Conservation (phyloP, 1,140 invertebrate genomes). For the Orchestia grillus region DNA sequence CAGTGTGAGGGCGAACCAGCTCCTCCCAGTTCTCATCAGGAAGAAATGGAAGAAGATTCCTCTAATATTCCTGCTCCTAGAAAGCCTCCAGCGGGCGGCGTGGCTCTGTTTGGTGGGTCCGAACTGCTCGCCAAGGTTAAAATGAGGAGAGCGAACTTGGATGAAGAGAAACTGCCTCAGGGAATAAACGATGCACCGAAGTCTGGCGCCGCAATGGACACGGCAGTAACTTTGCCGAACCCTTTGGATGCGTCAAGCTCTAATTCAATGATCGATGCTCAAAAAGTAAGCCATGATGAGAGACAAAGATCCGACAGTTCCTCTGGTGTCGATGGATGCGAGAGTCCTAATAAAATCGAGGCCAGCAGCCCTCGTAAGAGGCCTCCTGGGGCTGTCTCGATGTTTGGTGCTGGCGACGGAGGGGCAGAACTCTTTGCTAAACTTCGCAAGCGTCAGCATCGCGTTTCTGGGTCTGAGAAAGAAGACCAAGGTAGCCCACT, state of each 20-base stretch:
- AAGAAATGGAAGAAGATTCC: background rate
- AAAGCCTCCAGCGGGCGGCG: slow-evolving; percentile 58
- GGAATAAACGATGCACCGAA: background rate
- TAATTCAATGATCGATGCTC: background rate
- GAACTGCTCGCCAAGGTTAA: slow-evolving; percentile 59
- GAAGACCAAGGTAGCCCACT: slow-evolving; percentile 49
- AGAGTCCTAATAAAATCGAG: background rate
- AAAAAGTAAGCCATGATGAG: background rate
- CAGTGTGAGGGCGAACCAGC: background rate
- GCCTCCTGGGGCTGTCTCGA: slow-evolving; percentile 62
- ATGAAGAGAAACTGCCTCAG: background rate
- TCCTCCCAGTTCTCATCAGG: background rate
- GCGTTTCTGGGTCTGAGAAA: slow-evolving; percentile 59
- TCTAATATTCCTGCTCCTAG: background rate
- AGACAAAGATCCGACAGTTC: background rate
- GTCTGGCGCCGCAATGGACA: background rate
- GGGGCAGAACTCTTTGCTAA: slow-evolving; percentile 61
- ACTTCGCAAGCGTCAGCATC: slow-evolving; percentile 61
- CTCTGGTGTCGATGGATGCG: background rate
- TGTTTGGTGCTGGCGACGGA: slow-evolving; percentile 60
- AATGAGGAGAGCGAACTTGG: slow-evolving; percentile 50
- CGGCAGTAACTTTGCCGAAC: background rate
- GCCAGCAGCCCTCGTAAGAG: slow-evolving; percentile 57
- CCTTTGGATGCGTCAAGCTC: background rate
- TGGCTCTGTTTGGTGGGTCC: slow-evolving; percentile 59